Evolutionary conservation across 2,888 invertebrate species (phyloP).

Genomic region (Cephus nigrinus): DNA sequence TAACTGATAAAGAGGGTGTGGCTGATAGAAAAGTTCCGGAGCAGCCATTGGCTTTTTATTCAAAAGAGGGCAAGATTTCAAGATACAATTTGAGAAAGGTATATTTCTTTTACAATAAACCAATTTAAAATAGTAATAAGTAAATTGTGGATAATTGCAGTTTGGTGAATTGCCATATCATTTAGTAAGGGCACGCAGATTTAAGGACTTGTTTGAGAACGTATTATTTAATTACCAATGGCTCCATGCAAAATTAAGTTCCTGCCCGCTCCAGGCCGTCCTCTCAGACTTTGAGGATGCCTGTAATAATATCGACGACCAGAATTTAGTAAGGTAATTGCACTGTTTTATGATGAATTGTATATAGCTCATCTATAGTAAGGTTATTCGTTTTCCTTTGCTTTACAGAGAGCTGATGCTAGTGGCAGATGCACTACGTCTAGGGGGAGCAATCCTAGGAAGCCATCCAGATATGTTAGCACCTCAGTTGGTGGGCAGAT

Average conservation of each 20-base stretch:
- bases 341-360: neutral
- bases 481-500: slow-evolving; percentile 90
- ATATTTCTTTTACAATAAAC: slow-evolving; percentile 17
- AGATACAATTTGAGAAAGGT: slow-evolving; percentile 96
- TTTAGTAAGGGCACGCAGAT: slow-evolving; percentile 88
- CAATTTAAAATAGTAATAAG: neutral
- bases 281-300: slow-evolving; percentile 97
- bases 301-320: slow-evolving; percentile 81
- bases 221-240: slow-evolving; percentile 98
- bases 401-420: slow-evolving; percentile 83
- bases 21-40: slow-evolving; percentile 95
- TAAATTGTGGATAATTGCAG: slow-evolving; percentile 64
- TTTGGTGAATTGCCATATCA: slow-evolving; percentile 97
- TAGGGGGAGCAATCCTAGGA: slow-evolving; percentile 94
- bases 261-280: slow-evolving; percentile 95
- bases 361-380: neutral
- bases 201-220: slow-evolving; percentile 89
- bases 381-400: neutral
- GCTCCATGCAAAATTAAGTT: slow-evolving; percentile 94
- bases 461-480: slow-evolving; percentile 96
- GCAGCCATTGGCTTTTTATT: slow-evolving; percentile 91
- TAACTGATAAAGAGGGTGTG: slow-evolving; percentile 88
- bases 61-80: slow-evolving; percentile 88
- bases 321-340: slow-evolving; percentile 79
- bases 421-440: slow-evolving; percentile 91